A percentile compares a stretch with the other conserved stretches of the same genome.
phyloP scores from a whole-genome alignment of 2,113 vertebrate genomes.

The Tenrec ecaudatus region DNA sequence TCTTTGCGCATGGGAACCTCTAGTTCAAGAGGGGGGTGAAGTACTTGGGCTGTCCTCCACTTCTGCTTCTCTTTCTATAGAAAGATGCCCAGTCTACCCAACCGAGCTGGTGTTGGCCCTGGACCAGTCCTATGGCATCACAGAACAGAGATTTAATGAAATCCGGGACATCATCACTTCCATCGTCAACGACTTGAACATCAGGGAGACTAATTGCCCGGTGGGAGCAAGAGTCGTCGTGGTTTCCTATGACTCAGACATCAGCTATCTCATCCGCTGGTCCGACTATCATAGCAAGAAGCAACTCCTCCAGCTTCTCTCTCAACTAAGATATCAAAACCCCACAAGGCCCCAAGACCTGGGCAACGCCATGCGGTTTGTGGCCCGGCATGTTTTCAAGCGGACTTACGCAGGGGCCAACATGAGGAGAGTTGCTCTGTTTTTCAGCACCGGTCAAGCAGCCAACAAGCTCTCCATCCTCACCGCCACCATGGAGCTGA shows the following conservation, averaged over 20 bases:
- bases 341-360: conserved; percentile 81
- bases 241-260: conserved; percentile 85
- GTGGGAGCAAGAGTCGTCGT: conserved; percentile 89
- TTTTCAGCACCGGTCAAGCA: conserved; percentile 85
- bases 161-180: conserved; percentile 83
- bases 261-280: conserved; percentile 88
- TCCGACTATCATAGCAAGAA: conserved; percentile 87
- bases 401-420: conserved; percentile 82
- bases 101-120: conserved; percentile 92
- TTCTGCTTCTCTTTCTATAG: conserved; percentile 58
- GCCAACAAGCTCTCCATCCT: conserved; percentile 74
- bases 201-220: conserved; percentile 90
- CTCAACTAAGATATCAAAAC: conserved; percentile 84
- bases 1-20: background rate
- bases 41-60: background rate
- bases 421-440: conserved; percentile 89
- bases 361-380: conserved; percentile 89
- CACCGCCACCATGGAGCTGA: conserved; percentile 89
- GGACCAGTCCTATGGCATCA: conserved; percentile 88
- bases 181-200: conserved; percentile 84
- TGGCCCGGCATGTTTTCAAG: conserved; percentile 90
- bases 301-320: conserved; percentile 86
- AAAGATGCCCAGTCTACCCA: conserved; percentile 88
- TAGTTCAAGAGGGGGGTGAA: background rate
- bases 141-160: conserved; percentile 83